Conservation (phyloP, 2,888 invertebrate species). For the Dicyrtoma fusca region DNA sequence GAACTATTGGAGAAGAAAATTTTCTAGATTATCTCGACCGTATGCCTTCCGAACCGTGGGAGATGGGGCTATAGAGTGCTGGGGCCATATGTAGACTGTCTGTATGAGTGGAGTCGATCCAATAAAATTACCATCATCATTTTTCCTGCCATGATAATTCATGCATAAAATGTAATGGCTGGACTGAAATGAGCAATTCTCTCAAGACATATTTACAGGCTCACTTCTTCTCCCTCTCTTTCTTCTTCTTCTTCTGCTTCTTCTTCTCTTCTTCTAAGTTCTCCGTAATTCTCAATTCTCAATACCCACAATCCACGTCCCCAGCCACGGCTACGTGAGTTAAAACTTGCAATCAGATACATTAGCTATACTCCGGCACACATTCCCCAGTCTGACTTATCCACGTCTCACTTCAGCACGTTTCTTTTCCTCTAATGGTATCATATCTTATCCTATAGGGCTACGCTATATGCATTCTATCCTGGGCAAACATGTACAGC, state of each 20-base stretch:
- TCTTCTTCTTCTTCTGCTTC: neutral
- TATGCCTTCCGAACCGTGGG: neutral
- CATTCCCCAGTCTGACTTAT: too few species aligned
- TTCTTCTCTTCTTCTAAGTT: too few species aligned
- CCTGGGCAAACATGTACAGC: too few species aligned
- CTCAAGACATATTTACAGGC: slow-evolving; percentile 7
- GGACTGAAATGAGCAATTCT: slow-evolving; percentile 14
- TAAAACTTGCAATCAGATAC: too few species aligned
- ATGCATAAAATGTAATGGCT: slow-evolving; percentile 14
- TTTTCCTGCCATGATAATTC: slow-evolving; percentile 17
- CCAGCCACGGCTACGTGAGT: too few species aligned
- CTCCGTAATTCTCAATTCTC: too few species aligned
- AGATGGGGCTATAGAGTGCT: neutral
- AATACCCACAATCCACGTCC: too few species aligned
- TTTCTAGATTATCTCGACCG: neutral
- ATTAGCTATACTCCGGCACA: too few species aligned
- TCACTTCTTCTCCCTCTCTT: slow-evolving; percentile 4
- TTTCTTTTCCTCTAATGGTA: too few species aligned
- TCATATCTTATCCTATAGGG: too few species aligned
- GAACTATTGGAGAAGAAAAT: slow-evolving; percentile 21
- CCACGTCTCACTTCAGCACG: too few species aligned
- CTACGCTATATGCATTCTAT: too few species aligned
- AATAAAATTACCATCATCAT: slow-evolving; percentile 22
- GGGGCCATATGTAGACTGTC: neutral
- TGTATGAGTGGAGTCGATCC: neutral